Base-by-base conservation (phyloP, 2,113 vertebrate species). In the Edolisoma coerulescens region DNA sequence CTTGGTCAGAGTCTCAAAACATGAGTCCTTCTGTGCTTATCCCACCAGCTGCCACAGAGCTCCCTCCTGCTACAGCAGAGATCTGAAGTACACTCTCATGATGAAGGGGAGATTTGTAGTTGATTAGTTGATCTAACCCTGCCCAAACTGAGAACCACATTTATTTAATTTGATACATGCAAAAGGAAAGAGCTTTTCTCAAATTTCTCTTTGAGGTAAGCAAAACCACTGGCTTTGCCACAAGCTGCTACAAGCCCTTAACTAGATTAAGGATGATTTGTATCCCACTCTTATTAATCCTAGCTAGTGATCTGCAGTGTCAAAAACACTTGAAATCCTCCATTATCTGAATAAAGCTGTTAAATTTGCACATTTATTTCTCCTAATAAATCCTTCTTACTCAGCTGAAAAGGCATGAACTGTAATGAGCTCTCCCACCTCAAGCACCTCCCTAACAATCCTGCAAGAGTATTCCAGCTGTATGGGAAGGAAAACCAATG, bases 211-310 rank as follows among this genome's bases (percentile, higher is more conserved):
- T 87, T 81, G 84, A 96, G 89, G 86, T 93, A 95, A 92, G 84
- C 73, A 93, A 92, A 90, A 81, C 32, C 76, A 75, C 42, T 39
- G 44, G 39, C 76, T 90, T 82, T 79, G 49, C 75, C 87, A 91
- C 95, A 92, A 93, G 87, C 92, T 89, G 77, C 54, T 92, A 95
- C 94, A 96, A 90, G 64, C 69, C 81, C 87, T 87, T 49, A 84
- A 94, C 84, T 89, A 96, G 77, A 91, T 95, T 89, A 95, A 89
- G 77, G 69, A 67, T 71, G 73, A 92, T 90, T 93, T 97, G 76
- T 81, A 93, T 89, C 71, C 85, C 65, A 74, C 52, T 84, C 21
- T 59, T 82, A 81, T 26, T 89, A 96, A 91, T 87, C 84, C 86
- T 7, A 75, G 77, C 73, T 79, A 87, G 89, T 11, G 41, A 95